Conservation (phyloP, 2,113 vertebrate genomes). For the Agapornis roseicollis region DNA sequence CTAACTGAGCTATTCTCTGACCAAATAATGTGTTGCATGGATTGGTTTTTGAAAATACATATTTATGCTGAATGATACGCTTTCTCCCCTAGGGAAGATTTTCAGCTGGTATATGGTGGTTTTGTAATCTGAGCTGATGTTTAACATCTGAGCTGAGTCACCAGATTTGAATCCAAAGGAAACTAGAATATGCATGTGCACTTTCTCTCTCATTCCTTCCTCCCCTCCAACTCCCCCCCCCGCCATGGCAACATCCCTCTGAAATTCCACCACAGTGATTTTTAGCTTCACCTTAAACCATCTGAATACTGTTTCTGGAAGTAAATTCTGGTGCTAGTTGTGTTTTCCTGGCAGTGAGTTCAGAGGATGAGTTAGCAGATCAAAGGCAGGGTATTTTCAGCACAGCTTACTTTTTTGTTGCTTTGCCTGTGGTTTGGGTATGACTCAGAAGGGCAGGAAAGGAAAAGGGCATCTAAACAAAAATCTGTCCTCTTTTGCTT, state of each 20-base stretch:
- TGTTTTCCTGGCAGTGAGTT: not conserved
- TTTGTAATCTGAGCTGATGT: constrained; percentile 46
- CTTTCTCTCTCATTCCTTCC: not conserved
- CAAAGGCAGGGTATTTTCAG: not conserved
- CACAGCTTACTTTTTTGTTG: not conserved
- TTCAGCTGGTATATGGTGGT: constrained; percentile 14
- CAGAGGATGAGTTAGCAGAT: not conserved
- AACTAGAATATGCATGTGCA: not conserved
- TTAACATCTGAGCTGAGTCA: constrained; percentile 61
- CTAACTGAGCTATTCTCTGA: not conserved
- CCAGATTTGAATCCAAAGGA: constrained; percentile 8
- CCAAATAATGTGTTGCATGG: not conserved
- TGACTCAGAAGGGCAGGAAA: not conserved
- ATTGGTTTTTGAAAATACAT: not conserved
- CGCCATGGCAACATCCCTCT: not conserved
- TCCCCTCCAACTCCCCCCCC: too few species aligned
- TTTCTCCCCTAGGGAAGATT: constrained; percentile 19
- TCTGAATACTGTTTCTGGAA: not conserved
- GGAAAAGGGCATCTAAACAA: not conserved
- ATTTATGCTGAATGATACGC: not conserved
- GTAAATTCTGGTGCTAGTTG: not conserved
- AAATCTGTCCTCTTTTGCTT: not conserved
- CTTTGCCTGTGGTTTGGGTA: not conserved
- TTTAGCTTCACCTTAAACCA: constrained; percentile 7
- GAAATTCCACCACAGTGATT: not conserved